A percentile compares a stretch with the other conserved stretches of the same genome.
Evolutionary conservation across 1,140 invertebrate species (phyloP).

Genomic region (Bombus ignitus): DNA sequence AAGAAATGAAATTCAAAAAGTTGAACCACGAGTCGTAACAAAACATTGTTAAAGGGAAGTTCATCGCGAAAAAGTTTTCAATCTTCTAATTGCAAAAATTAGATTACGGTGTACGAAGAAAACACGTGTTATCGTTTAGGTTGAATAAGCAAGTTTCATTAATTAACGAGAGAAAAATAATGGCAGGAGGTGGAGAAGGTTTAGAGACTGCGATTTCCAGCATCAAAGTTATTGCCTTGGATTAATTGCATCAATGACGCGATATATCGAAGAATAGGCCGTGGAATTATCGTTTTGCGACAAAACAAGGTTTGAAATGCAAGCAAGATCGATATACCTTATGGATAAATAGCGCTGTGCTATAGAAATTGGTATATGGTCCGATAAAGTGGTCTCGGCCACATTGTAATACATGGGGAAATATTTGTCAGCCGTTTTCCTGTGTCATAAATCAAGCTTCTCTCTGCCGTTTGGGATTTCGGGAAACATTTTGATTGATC

Average conservation of each 20-base stretch:
- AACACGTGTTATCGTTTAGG: too few relatives aligned
- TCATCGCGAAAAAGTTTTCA: too few relatives aligned
- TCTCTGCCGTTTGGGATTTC: constrained; percentile 2
- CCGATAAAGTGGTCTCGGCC: constrained; percentile 27
- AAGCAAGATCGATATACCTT: constrained; percentile 30
- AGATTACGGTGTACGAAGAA: not conserved
- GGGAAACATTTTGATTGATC: constrained; percentile 22
- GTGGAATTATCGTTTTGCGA: constrained; percentile 15
- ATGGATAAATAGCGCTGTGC: constrained; percentile 21
- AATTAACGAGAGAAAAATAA: too few relatives aligned
- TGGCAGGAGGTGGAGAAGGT: too few relatives aligned
- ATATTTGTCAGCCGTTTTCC: constrained; percentile 47
- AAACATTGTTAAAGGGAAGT: too few relatives aligned
- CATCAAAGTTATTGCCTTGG: not conserved
- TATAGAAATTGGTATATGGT: constrained; percentile 6
- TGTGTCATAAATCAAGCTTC: constrained; percentile 28
- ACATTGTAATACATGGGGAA: constrained; percentile 40
- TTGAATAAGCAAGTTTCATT: too few relatives aligned
- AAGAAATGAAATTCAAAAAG: too few relatives aligned
- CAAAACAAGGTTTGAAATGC: constrained; percentile 2
- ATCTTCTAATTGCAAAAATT: not conserved
- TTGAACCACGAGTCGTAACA: too few relatives aligned
- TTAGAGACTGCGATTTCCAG: not conserved
- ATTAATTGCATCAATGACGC: not conserved
- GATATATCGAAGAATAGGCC: not conserved